These are phyloP conservation scores for Drosophila subsilvestris DNA, from an alignment of 2,888 invertebrate species.

Conservation along the genomic window DNA sequence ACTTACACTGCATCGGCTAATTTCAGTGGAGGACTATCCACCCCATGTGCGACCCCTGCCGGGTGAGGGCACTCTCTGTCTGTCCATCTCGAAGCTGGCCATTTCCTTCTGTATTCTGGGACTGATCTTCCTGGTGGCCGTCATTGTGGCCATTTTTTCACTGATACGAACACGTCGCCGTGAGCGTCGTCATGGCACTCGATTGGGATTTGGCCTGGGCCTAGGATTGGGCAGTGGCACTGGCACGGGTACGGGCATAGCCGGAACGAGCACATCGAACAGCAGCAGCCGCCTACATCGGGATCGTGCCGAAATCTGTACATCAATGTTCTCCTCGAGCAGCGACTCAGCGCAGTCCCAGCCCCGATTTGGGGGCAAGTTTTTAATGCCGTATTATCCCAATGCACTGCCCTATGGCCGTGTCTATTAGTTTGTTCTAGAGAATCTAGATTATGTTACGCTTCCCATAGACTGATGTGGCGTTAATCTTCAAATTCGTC, in stretches of 20 bases:
- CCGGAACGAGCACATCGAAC: conserved; percentile 62
- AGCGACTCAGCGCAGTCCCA: conserved; percentile 83
- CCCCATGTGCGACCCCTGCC: conserved; percentile 76
- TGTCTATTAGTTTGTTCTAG: conserved; percentile 75
- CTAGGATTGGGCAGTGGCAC: conserved; percentile 32
- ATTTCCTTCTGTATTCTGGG: conserved; percentile 90
- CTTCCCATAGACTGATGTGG: conserved; percentile 67
- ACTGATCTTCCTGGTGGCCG: conserved; percentile 89
- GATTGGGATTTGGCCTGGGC: conserved; percentile 40
- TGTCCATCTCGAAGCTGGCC: conserved; percentile 91
- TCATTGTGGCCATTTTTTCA: conserved; percentile 88
- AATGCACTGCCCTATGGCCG: conserved; percentile 83
- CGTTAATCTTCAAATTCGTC: conserved; percentile 50
- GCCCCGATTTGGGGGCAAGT: conserved; percentile 81
- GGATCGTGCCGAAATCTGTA: conserved; percentile 76
- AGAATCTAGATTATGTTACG: not conserved
- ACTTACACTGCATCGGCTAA: not conserved
- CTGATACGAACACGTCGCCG: conserved; percentile 86
- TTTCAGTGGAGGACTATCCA: conserved; percentile 82
- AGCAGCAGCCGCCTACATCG: conserved; percentile 75
- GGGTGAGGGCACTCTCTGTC: conserved; percentile 86
- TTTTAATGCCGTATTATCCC: conserved; percentile 83
- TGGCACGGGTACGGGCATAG: conserved; percentile 20
- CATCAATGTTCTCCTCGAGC: conserved; percentile 83
- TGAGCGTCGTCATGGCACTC: conserved; percentile 51